These are phyloP conservation scores for Ptiloglossa arizonensis DNA, from an alignment of 1,140 invertebrate genomes.

Conservation along the genomic window DNA sequence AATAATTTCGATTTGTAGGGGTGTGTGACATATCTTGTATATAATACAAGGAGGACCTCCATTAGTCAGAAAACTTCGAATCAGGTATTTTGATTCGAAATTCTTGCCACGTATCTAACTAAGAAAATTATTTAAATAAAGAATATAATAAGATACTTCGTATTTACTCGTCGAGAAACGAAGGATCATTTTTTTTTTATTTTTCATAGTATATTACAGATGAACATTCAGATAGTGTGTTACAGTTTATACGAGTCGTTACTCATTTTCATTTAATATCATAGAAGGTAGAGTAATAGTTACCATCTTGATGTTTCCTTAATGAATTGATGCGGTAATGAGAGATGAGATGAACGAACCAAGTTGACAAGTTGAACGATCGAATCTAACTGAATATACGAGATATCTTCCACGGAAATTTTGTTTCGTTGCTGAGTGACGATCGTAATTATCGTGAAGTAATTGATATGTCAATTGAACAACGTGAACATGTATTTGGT, in stretches of 20 bases:
- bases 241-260: too few species aligned
- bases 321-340: background rate
- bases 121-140: background rate
- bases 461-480: background rate
- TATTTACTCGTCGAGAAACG: too few species aligned
- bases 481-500: background rate
- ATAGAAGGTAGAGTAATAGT: conserved; percentile 1
- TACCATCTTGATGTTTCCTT: conserved; percentile 54
- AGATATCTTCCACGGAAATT: conserved; percentile 34
- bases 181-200: too few species aligned
- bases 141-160: too few species aligned
- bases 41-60: background rate
- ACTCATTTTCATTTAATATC: too few species aligned
- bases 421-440: conserved; percentile 59
- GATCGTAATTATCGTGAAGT: background rate
- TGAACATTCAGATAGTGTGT: too few species aligned
- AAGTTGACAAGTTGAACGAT: conserved; percentile 21
- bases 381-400: conserved; percentile 34
- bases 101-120: too few species aligned
- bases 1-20: background rate
- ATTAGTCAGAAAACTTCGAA: background rate
- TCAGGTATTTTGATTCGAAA: background rate
- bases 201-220: too few species aligned
- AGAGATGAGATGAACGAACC: conserved; percentile 37
- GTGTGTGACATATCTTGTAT: background rate